Evolutionary conservation across 1,140 invertebrate genomes (phyloP), one percentile per base, ranked within the genome.

Genomic region (Drosophila ambigua): DNA sequence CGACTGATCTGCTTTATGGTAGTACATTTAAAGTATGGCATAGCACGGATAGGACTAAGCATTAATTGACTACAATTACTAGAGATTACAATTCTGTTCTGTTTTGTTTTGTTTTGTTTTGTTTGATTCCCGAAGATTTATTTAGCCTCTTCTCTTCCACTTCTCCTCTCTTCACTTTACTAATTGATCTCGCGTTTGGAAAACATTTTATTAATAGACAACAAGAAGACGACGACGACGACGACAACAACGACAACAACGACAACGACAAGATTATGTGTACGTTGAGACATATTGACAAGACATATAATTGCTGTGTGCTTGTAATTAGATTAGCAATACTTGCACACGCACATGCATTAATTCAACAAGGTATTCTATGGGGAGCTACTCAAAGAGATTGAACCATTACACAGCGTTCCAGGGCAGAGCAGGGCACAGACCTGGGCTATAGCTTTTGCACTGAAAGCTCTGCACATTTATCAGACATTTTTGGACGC

Each of bases 11-110:
- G 39, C 45, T 64, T 68, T 72, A 71, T 66, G 59, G 64, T 44
- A 2, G 8, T 8, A 9, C 7, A 20, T 8, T 7, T 31, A 31
- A 7, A 8, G 28, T 31, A 55, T 62, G 64, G 54, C 52, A 45
- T 44, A 45, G 35, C 55, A 50, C 52, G 63, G 26, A 45, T 64
- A 65, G 54, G 67, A 50, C 67, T 87, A 82, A 69, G 77, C 69
- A 62, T 74, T 85, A 87, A 87, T 87, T 87, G 82, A 87, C 82
- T 87, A 87, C 83, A 67, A 83, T 79, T 87, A 77, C 83, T 81
- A 81, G 83, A 85, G 81, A 85, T 85, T 83, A 83, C 75, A 79
- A 65, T 75, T 77, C 74, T 63, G 44, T 51, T 44, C 53, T 71
- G 72, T 74, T 63, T 45, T 51, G 43, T 61, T 69, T 65, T 50